Conservation (phyloP, 2,888 invertebrate genomes). For the Lomographa bimaculata region DNA sequence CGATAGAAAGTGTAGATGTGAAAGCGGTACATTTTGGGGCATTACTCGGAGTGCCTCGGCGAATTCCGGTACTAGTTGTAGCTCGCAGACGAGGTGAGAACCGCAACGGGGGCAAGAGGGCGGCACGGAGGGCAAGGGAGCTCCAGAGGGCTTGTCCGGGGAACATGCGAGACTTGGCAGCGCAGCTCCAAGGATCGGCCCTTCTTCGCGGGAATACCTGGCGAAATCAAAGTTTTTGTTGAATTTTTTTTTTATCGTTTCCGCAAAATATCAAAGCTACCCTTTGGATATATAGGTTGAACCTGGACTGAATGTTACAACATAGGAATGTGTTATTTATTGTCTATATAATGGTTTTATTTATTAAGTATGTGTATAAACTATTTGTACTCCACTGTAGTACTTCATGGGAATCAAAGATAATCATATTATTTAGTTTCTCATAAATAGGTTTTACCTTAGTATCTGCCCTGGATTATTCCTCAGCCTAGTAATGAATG, state of each 20-base stretch:
- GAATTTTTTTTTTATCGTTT: too few relatives aligned
- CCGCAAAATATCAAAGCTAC: too few relatives aligned
- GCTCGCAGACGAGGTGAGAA: constrained; percentile 88
- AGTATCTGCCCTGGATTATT: constrained; percentile 92
- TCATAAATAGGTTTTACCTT: constrained; percentile 84
- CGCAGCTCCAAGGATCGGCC: constrained; percentile 88
- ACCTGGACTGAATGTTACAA: too few relatives aligned
- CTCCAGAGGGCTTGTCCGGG: constrained; percentile 56
- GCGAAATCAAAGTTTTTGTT: too few relatives aligned
- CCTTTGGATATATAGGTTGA: too few relatives aligned
- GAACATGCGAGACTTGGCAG: constrained; percentile 69
- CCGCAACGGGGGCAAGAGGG: constrained; percentile 87
- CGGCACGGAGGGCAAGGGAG: too few relatives aligned
- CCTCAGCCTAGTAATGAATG: constrained; percentile 88
- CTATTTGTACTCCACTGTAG: too few relatives aligned
- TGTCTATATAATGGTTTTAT: too few relatives aligned
- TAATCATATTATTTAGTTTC: too few relatives aligned
- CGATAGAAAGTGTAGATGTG: constrained; percentile 92
- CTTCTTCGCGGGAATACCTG: constrained; percentile 90
- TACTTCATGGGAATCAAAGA: too few relatives aligned
- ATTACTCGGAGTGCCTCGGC: constrained; percentile 87
- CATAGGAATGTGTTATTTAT: too few relatives aligned
- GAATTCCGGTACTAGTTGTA: constrained; percentile 92
- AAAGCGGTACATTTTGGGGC: constrained; percentile 72
- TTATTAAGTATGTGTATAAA: too few relatives aligned